Conservation (phyloP, 2,113 vertebrate genomes). For the Boleophthalmus pectinirostris region DNA sequence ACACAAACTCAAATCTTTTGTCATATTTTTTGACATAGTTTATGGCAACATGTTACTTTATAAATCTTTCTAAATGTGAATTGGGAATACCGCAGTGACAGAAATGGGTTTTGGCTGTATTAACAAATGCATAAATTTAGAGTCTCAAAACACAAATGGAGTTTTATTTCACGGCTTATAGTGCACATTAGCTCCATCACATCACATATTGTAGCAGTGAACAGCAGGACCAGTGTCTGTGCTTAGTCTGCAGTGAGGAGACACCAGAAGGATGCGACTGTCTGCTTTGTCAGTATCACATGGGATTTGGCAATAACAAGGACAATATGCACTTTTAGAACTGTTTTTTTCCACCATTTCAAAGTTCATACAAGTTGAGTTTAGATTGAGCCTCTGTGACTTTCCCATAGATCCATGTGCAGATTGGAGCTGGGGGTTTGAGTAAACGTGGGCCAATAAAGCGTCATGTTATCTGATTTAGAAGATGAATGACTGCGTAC, state of each 20-base stretch:
- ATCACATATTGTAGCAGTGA: slow-evolving; percentile 40
- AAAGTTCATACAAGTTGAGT: background rate
- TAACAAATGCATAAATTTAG: slow-evolving; percentile 4
- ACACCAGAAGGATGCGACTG: slow-evolving; percentile 6
- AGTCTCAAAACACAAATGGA: background rate
- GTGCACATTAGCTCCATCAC: slow-evolving; percentile 63
- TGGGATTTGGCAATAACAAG: background rate
- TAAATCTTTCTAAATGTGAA: too few species aligned
- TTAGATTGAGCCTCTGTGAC: background rate
- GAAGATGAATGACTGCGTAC: slow-evolving; percentile 9
- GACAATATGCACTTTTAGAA: background rate
- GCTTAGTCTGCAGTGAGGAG: slow-evolving; percentile 21
- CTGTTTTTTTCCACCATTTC: background rate
- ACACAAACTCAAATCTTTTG: too few species aligned
- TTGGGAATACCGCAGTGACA: too few species aligned
- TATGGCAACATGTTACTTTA: too few species aligned
- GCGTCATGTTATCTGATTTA: slow-evolving; percentile 7
- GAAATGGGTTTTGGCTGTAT: too few species aligned
- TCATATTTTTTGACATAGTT: too few species aligned
- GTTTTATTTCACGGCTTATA: slow-evolving; percentile 34
- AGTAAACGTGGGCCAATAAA: slow-evolving; percentile 3
- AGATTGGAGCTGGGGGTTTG: background rate
- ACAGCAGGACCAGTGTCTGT: slow-evolving; percentile 32
- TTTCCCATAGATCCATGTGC: slow-evolving; percentile 9
- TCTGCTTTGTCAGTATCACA: slow-evolving; percentile 16